Conservation (phyloP, 2,888 invertebrate species). For the Chalcosyrphus nemorum region DNA sequence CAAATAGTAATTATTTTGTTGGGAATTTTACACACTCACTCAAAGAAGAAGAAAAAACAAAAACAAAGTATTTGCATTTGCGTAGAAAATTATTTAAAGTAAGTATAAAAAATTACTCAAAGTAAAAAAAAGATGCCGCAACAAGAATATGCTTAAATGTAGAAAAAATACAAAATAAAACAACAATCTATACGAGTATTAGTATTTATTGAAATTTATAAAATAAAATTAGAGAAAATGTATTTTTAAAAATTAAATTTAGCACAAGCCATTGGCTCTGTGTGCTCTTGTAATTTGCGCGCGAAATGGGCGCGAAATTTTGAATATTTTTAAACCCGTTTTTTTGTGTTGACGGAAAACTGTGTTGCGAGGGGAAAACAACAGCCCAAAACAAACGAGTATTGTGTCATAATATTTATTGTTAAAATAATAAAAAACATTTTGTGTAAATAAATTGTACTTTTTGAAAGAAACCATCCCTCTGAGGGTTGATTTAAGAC, state of each 20-base stretch:
- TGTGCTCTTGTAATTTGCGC: not conserved
- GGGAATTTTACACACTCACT: constrained; percentile 59
- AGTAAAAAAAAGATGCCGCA: constrained; percentile 14
- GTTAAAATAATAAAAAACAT: constrained; percentile 2
- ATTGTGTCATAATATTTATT: constrained; percentile 64
- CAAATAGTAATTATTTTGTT: constrained; percentile 57
- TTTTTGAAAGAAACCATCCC: constrained; percentile 13
- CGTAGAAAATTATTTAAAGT: constrained; percentile 26
- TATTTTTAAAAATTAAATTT: constrained; percentile 5
- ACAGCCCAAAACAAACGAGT: constrained; percentile 41
- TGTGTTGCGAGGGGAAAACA: constrained; percentile 32
- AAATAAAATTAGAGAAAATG: not conserved
- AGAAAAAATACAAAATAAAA: constrained; percentile 35
- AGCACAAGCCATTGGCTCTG: not conserved
- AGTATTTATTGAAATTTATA: constrained; percentile 37
- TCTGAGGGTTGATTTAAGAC: not conserved
- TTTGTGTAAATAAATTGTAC: constrained; percentile 57
- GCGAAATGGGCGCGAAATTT: not conserved
- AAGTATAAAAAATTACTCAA: constrained; percentile 10
- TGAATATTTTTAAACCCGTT: constrained; percentile 7
- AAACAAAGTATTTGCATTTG: constrained; percentile 27
- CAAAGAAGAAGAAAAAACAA: not conserved
- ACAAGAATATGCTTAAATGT: constrained; percentile 60
- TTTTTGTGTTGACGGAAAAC: constrained; percentile 3
- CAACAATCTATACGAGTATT: constrained; percentile 45